These are phyloP conservation scores for Marcusenius ussheri DNA, from an alignment of 2,113 vertebrate genomes.

Conservation along the genomic window DNA sequence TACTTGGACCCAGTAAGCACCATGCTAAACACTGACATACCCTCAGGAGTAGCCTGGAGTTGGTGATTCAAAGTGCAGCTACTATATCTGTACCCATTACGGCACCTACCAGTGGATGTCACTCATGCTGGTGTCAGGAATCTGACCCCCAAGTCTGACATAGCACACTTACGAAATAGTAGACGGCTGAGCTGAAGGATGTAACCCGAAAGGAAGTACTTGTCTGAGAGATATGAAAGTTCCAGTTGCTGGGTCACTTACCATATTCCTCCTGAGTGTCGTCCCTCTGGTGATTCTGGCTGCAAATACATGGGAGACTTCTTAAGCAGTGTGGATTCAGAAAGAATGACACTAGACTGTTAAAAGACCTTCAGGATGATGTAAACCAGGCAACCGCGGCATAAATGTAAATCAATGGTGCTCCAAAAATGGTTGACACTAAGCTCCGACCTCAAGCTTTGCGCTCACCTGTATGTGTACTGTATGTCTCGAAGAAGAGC, in stretches of 20 bases:
- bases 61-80: background rate
- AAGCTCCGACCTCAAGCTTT: background rate
- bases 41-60: background rate
- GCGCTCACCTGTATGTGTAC: background rate
- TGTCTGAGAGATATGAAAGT: slow-evolving; percentile 1
- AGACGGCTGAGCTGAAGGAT: background rate
- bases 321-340: background rate
- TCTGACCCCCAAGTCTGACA: background rate
- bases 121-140: background rate
- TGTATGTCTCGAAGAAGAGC: background rate
- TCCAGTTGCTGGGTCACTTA: slow-evolving; percentile 33
- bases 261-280: slow-evolving; percentile 61
- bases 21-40: background rate
- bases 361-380: background rate
- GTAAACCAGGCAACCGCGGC: background rate
- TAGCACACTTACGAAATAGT: background rate
- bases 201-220: background rate
- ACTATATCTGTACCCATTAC: slow-evolving; percentile 20
- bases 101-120: background rate
- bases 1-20: background rate
- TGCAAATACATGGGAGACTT: slow-evolving; percentile 38
- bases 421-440: background rate
- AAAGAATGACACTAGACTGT: background rate
- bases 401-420: background rate
- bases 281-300: slow-evolving; percentile 54